Evolutionary conservation across 2,113 vertebrate species (phyloP).

Genomic region (Opisthocomus hoazin): DNA sequence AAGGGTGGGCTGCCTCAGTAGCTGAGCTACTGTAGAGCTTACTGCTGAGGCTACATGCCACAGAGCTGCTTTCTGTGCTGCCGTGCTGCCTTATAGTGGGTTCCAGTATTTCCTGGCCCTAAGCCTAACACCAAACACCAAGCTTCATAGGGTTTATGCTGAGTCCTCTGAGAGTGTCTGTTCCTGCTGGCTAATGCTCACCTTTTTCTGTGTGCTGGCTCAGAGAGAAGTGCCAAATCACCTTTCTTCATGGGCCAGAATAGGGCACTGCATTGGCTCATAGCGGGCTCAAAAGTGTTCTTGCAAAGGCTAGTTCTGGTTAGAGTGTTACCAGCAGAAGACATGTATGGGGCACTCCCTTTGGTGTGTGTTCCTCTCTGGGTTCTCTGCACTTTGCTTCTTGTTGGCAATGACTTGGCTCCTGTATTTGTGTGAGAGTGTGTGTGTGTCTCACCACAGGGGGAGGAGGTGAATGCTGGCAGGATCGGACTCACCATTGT

Average conservation of each 20-base stretch:
- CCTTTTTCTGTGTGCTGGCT: not conserved
- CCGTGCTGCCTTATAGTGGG: not conserved
- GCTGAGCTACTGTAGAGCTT: not conserved
- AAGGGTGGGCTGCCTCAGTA: not conserved
- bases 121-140: not conserved
- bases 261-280: not conserved
- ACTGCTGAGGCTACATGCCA: not conserved
- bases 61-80: not conserved
- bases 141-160: not conserved
- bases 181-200: not conserved
- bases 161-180: not conserved
- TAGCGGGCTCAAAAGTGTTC: not conserved
- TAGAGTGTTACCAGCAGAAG: not conserved
- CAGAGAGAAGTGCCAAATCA: not conserved
- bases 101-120: not conserved
- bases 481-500: slow-evolving; percentile 93
- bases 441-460: slow-evolving; percentile 72
- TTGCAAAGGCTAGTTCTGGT: not conserved
- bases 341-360: not conserved
- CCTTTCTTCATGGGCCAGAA: not conserved
- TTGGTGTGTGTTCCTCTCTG: not conserved
- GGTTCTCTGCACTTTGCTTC: not conserved
- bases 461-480: slow-evolving; percentile 92
- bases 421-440: not conserved
- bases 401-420: not conserved